Evolutionary conservation across 1,140 invertebrate species (phyloP), one percentile per base, ranked within the genome.

Genomic region (Batillaria attramentaria): DNA sequence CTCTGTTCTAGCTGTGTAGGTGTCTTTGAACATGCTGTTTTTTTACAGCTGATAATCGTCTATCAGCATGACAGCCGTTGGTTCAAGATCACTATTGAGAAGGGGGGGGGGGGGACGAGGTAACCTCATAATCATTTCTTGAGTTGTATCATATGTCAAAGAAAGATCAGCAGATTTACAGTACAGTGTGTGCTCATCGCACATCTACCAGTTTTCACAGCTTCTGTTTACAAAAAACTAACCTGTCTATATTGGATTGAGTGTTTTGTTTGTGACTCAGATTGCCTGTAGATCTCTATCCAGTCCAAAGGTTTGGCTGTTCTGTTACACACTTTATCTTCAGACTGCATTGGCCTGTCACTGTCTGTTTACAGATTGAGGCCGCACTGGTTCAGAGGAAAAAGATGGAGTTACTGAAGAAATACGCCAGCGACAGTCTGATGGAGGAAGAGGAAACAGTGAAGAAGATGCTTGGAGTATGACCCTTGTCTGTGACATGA

Each of bases 351-450:
- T n/a, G 35, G 1, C 37, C 28, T 66, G 65, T 43, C 39, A 76
- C 18, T 66, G 31, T 79, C 72, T 1, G 69, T 54, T 83, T 89
- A 74, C 80, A 91, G 90, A 95, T 99, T 72, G 96, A 98, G 89
- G 94, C 96, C 86, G 97, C 96, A 0, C 91, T 99, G 42, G 91
- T 99, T 0, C 92, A 93, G 82, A 93, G 96, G 84, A 96, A 97
- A 88, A 99, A 99, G 89, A 94, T 95, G 90, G 97, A 98, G 90
- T 90, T 98, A 33, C 85, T 98, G 65, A 94, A 91, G 81, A 90
- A 90, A 83, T 92, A 93, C 86, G 90, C 90, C 0, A 91, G 88
- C 83, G 88, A 89, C 33, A 83, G 81, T 50, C 76, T 92, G 62
- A 84, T 87, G 74, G 84, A 84, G 46, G 87, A 90, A 75, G 87